phyloP scores from a whole-genome alignment of 2,797 vertebrate genomes.

The Sebastes minor region DNA sequence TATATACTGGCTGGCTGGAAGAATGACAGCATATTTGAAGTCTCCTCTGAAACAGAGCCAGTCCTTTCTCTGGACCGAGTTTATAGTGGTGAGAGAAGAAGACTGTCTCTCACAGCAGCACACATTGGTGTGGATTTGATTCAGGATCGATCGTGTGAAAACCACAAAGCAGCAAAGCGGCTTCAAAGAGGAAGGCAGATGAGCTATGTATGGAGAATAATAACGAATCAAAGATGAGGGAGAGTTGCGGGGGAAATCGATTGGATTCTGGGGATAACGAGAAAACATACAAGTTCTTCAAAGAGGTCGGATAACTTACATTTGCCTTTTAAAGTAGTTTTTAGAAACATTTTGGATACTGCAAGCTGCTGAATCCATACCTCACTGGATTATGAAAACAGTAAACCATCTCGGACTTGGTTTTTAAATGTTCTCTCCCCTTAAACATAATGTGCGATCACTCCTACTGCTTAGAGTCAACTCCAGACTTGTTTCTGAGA shows the following conservation, averaged over 20 bases:
- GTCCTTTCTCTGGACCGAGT: not conserved
- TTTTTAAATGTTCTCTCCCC: not conserved
- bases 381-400: not conserved
- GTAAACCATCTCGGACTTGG: not conserved
- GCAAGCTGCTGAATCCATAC: not conserved
- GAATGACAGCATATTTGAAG: constrained; percentile 14
- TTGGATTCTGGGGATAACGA: not conserved
- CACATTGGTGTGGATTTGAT: constrained; percentile 20
- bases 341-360: constrained; percentile 4
- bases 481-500: not conserved
- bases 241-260: constrained; percentile 8
- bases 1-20: constrained; percentile 21
- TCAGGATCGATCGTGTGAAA: constrained; percentile 37
- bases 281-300: constrained; percentile 10
- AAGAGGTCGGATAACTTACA: constrained; percentile 6
- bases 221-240: constrained; percentile 12
- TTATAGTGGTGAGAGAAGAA: constrained; percentile 3
- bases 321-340: constrained; percentile 9
- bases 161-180: constrained; percentile 32
- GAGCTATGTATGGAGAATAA: constrained; percentile 10
- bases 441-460: not conserved
- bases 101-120: constrained; percentile 13
- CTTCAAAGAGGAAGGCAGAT: constrained; percentile 43
- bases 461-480: not conserved
- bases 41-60: constrained; percentile 8